A percentile compares a stretch with the other conserved stretches of the same genome.
These are phyloP conservation scores for Agriopis marginaria DNA, from an alignment of 2,888 invertebrate genomes.

Conservation along the genomic window DNA sequence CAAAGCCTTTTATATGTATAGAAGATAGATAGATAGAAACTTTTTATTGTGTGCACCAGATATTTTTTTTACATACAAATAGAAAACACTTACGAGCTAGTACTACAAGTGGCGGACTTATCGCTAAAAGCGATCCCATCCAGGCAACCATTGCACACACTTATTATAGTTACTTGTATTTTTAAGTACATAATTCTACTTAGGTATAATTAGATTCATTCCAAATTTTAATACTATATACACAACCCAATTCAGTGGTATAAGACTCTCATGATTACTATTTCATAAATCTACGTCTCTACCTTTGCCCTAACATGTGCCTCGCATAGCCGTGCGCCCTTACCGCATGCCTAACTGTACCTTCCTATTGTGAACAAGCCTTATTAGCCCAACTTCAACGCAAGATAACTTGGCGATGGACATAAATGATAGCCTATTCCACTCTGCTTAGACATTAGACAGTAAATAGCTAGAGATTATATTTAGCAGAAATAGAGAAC, in stretches of 20 bases:
- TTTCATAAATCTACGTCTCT: background rate
- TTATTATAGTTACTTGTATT: too few relatives aligned
- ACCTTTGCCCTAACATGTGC: conserved; percentile 21
- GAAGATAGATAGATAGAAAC: too few relatives aligned
- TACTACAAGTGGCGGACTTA: too few relatives aligned
- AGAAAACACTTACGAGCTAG: too few relatives aligned
- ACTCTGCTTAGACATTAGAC: conserved; percentile 3
- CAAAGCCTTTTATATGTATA: too few relatives aligned
- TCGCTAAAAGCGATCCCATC: too few relatives aligned
- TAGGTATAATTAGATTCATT: too few relatives aligned
- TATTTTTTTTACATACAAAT: too few relatives aligned
- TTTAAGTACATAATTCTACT: background rate
- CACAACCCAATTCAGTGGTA: background rate
- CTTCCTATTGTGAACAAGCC: conserved; percentile 14
- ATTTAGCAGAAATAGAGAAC: background rate
- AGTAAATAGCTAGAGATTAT: background rate
- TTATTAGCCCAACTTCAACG: conserved; percentile 17
- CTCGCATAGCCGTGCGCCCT: background rate
- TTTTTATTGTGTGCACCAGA: too few relatives aligned
- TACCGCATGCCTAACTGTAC: conserved; percentile 6
- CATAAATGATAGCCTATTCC: conserved; percentile 21
- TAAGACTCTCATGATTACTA: background rate
- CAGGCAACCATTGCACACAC: too few relatives aligned
- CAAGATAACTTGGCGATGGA: conserved; percentile 13
- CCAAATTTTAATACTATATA: too few relatives aligned